Evolutionary conservation across 1,140 invertebrate genomes (phyloP).

Genomic region (Antheraea pernyi): DNA sequence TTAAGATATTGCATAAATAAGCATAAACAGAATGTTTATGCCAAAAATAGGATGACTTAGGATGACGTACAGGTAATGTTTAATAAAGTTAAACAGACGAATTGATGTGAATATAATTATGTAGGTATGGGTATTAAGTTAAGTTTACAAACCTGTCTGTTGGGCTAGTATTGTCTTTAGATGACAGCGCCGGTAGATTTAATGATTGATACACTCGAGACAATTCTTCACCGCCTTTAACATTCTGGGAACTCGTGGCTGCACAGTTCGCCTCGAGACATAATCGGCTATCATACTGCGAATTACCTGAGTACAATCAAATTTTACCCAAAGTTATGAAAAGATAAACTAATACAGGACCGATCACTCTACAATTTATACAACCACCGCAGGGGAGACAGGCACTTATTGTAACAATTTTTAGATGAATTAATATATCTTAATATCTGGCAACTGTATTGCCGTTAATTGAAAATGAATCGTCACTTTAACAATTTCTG

Average conservation of each 20-base stretch:
- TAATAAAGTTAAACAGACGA: no score
- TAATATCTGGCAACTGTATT: no score
- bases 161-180: conserved; percentile 40
- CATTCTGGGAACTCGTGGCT: conserved; percentile 36
- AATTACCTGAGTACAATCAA: conserved; percentile 31
- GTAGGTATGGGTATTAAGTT: no score
- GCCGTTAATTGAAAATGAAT: no score
- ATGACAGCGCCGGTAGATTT: conserved; percentile 38
- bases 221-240: conserved; percentile 57
- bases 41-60: not conserved
- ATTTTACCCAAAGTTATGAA: not conserved
- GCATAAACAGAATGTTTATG: no score
- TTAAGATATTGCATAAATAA: not conserved
- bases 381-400: no score
- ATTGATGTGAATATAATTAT: no score
- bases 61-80: not conserved
- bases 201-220: conserved; percentile 60
- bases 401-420: no score
- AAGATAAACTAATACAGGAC: no score
- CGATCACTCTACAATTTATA: no score
- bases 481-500: no score
- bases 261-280: conserved; percentile 43
- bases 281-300: conserved; percentile 48
- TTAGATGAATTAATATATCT: no score
- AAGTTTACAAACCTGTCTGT: conserved; percentile 18